A percentile compares a stretch with the other conserved stretches of the same genome.
Conservation (phyloP, 1,140 invertebrate species). For the Formica exsecta region DNA sequence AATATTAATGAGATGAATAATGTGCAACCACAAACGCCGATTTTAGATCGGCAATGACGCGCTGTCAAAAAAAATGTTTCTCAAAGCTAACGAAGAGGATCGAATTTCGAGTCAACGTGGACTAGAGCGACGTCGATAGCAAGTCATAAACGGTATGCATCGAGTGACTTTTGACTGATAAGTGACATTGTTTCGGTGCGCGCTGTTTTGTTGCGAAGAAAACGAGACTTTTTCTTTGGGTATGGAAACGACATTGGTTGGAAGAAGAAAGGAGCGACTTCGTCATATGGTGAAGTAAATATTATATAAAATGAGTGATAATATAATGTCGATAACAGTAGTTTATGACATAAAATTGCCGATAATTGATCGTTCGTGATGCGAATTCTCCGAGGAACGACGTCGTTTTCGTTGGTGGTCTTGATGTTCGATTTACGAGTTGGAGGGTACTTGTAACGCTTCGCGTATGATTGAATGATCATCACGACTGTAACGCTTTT, state of each 20-base stretch:
- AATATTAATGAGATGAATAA: constrained; percentile 27
- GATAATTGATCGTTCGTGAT: constrained; percentile 34
- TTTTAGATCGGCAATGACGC: constrained; percentile 30
- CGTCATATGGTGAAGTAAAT: constrained; percentile 40
- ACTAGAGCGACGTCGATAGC: not conserved
- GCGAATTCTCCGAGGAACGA: constrained; percentile 3
- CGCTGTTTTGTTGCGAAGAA: constrained; percentile 19
- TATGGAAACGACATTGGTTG: constrained; percentile 33
- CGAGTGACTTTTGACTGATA: constrained; percentile 39
- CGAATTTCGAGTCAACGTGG: constrained; percentile 22
- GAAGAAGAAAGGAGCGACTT: constrained; percentile 15
- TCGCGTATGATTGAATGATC: constrained; percentile 55
- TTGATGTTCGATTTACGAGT: constrained; percentile 53
- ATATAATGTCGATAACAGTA: constrained; percentile 23
- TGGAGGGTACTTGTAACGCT: constrained; percentile 52
- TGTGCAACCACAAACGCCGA: constrained; percentile 37
- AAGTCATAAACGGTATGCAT: constrained; percentile 57
- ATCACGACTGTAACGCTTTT: constrained; percentile 60
- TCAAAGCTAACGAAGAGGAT: constrained; percentile 15
- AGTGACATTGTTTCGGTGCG: constrained; percentile 53
- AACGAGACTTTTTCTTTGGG: constrained; percentile 11
- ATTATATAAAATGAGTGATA: not conserved
- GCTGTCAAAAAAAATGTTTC: not conserved
- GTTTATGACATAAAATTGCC: constrained; percentile 23
- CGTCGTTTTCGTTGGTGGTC: constrained; percentile 22